Conservation (phyloP, 2,888 invertebrate genomes). For the Ophion slaviceki region DNA sequence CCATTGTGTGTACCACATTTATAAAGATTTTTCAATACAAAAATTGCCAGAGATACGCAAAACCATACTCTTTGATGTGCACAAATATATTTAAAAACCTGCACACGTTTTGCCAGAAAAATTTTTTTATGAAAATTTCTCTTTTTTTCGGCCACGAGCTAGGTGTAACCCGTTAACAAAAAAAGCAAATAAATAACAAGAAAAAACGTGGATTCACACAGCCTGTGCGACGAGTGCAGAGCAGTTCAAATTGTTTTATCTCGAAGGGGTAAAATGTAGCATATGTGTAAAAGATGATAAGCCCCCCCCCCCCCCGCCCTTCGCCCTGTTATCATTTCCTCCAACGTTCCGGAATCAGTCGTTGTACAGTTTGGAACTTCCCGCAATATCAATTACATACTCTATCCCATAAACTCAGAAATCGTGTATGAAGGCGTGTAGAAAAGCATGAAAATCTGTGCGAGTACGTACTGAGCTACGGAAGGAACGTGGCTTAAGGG, state of each 20-base stretch:
- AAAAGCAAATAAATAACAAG: neutral
- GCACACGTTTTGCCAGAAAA: too few relatives aligned
- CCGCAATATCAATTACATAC: constrained; percentile 40
- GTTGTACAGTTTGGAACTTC: constrained; percentile 15
- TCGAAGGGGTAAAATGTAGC: constrained; percentile 12
- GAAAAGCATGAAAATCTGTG: constrained; percentile 3
- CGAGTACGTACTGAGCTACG: neutral
- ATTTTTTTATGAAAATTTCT: too few relatives aligned
- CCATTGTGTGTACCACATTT: too few relatives aligned
- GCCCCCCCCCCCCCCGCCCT: neutral
- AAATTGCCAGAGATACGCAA: neutral
- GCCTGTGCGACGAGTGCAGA: neutral
- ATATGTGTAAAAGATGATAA: constrained; percentile 52
- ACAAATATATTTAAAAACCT: too few relatives aligned
- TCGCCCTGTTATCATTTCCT: constrained; percentile 46
- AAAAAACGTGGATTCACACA: neutral
- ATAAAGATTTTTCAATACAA: too few relatives aligned
- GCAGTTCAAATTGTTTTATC: constrained; percentile 26
- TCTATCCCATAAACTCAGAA: constrained; percentile 25
- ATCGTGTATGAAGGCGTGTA: constrained; percentile 24
- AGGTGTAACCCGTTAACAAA: neutral
- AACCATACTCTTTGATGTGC: too few relatives aligned
- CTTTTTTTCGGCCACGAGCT: too few relatives aligned
- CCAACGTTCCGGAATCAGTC: constrained; percentile 24
- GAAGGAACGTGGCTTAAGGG: constrained; percentile 27